Conservation (phyloP, 2,888 invertebrate genomes). For the Himalopsyche anomala region DNA sequence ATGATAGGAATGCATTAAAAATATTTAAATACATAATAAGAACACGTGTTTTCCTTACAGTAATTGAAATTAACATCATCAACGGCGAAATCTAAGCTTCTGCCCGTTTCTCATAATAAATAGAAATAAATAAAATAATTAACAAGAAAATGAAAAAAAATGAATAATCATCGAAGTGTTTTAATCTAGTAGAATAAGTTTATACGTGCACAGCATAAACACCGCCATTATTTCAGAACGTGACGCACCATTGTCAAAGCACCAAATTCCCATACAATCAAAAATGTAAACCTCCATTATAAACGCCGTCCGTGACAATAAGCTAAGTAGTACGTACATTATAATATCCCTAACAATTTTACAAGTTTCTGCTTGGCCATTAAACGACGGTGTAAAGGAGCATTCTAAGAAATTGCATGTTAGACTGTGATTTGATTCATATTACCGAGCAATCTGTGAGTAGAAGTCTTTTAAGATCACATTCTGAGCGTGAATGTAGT, state of each 20-base stretch:
- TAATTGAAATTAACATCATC: too few species aligned
- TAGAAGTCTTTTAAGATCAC: slow-evolving; percentile 46
- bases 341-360: slow-evolving; percentile 28
- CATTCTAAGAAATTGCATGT: slow-evolving; percentile 50
- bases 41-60: too few species aligned
- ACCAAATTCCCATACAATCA: slow-evolving; percentile 35
- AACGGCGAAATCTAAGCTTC: too few species aligned
- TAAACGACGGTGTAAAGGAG: slow-evolving; percentile 45
- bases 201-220: slow-evolving; percentile 16
- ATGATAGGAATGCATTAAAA: too few species aligned
- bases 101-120: too few species aligned
- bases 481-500: slow-evolving; percentile 62
- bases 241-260: not conserved
- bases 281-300: slow-evolving; percentile 17
- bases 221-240: slow-evolving; percentile 43
- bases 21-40: too few species aligned
- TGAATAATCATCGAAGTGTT: too few species aligned
- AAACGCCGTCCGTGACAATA: slow-evolving; percentile 34
- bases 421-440: slow-evolving; percentile 46
- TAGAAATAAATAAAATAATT: too few species aligned
- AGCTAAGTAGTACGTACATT: slow-evolving; percentile 38
- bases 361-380: slow-evolving; percentile 16
- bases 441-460: not conserved
- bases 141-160: too few species aligned
- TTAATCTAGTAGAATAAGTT: not conserved